Evolutionary conservation across 2,888 invertebrate species (phyloP).

Genomic region (Chaetogeoica ovagalla): DNA sequence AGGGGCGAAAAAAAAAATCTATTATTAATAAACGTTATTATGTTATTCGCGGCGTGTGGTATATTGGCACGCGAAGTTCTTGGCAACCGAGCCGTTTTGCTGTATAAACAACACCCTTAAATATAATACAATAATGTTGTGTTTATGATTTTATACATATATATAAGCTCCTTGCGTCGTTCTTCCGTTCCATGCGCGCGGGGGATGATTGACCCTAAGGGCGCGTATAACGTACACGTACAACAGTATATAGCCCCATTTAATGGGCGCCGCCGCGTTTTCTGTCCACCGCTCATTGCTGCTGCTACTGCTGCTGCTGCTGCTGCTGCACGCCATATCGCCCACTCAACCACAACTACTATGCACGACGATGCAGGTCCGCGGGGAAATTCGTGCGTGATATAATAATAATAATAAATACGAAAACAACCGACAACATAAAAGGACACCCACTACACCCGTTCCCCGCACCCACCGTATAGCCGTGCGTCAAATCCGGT

Average conservation of each 20-base stretch:
- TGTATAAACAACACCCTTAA: constrained; percentile 53
- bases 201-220: constrained; percentile 2
- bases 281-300: background rate
- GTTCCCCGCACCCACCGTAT: too few species aligned
- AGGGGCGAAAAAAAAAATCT: background rate
- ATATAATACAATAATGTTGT: constrained; percentile 44
- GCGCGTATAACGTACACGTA: background rate
- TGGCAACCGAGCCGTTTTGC: constrained; percentile 51
- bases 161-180: background rate
- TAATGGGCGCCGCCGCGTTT: constrained; percentile 16
- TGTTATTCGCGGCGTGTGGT: background rate
- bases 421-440: constrained; percentile 43
- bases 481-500: background rate
- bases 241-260: background rate
- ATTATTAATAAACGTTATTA: background rate
- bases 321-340: constrained; percentile 15
- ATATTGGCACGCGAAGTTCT: constrained; percentile 46
- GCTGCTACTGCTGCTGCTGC: too few species aligned
- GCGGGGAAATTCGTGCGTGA: constrained; percentile 33
- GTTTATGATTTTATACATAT: constrained; percentile 48
- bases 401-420: constrained; percentile 17
- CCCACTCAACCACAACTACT: background rate
- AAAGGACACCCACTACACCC: constrained; percentile 7
- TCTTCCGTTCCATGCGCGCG: too few species aligned
- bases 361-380: background rate